These are phyloP conservation scores for Rhingia rostrata DNA, from an alignment of 2,888 invertebrate genomes.

Conservation along the genomic window DNA sequence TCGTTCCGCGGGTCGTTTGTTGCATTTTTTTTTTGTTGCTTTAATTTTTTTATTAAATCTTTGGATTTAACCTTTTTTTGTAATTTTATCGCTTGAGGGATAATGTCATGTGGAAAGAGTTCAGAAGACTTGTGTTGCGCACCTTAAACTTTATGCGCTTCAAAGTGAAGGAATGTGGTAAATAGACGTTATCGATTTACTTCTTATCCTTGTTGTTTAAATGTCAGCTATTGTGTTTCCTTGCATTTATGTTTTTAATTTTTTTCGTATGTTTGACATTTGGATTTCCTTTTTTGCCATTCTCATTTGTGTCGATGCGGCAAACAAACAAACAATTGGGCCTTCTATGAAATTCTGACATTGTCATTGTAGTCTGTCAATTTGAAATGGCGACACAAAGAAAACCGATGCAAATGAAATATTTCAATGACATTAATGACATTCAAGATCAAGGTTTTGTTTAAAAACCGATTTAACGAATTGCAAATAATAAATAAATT, in stretches of 20 bases:
- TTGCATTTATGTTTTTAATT: neutral
- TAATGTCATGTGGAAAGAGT: conserved; percentile 31
- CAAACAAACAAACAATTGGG: too few species aligned
- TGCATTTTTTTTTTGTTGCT: conserved; percentile 6
- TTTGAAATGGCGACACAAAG: conserved; percentile 7
- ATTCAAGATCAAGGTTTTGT: conserved; percentile 67
- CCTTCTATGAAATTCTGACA: too few species aligned
- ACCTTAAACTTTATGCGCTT: conserved; percentile 23
- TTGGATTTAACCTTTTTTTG: conserved; percentile 5
- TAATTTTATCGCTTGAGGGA: neutral
- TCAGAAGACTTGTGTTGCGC: neutral
- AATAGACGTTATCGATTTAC: conserved; percentile 30
- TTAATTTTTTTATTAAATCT: conserved; percentile 4
- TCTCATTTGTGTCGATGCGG: neutral
- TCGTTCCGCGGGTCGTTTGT: neutral
- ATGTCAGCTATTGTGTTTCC: conserved; percentile 21
- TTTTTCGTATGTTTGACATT: neutral
- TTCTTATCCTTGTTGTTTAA: conserved; percentile 16
- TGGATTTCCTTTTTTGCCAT: neutral
- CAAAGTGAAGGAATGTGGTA: neutral
- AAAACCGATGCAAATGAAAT: conserved; percentile 12
- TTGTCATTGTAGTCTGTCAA: neutral
- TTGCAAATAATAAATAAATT: conserved; percentile 12
- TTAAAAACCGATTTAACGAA: conserved; percentile 24
- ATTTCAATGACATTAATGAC: conserved; percentile 42